Evolutionary conservation across 2,797 vertebrate genomes (phyloP), one percentile per base, ranked within the genome.

Genomic region (Coendou prehensilis): DNA sequence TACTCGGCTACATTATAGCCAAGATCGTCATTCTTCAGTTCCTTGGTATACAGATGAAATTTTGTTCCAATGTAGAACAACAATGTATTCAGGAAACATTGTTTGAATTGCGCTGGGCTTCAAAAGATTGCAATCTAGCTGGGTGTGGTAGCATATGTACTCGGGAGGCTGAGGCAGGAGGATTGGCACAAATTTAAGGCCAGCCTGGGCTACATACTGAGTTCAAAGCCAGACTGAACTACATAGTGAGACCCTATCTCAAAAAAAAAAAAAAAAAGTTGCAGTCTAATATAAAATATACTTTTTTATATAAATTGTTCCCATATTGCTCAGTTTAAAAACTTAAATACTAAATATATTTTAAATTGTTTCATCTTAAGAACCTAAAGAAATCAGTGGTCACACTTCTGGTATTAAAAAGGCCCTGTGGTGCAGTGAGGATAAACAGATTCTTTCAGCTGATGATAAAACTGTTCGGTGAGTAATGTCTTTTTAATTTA

Each of bases 391-490:
- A 98, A 99, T 99, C 45, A 99, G 99, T 17, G 99, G 99, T 91
- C 99, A 99, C 97, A 99, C 99, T 9, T 99, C 99, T 83, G 99
- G 99, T 96, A 99, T 99, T 97, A 99, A 99, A 98, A 99, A 99
- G 98, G 99, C 99, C 83, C 97, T 99, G 8, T 99, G 99, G 99
- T 99, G 99, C 98, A 99, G 99, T 96, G 98, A 99, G 6, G 99
- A 99, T 98, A 99, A 99, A 97, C 99, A 99, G 97, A 99, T 99
- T 97, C 99, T 99, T 91, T 99, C 99, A 56, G 99, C 99, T 85
- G 99, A 99, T 0, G 99, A 99, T 98, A 99, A 99, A 99, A 99
- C 99, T 95, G 99, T 99, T 88, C 98, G 99, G 99, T 99, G 97
- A 98, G 99, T 95, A 89, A 56, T 69, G 79, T 94, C 81, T 93